phyloP scores from a whole-genome alignment of 2,888 invertebrate genomes.

The Latrodectus hesperus region DNA sequence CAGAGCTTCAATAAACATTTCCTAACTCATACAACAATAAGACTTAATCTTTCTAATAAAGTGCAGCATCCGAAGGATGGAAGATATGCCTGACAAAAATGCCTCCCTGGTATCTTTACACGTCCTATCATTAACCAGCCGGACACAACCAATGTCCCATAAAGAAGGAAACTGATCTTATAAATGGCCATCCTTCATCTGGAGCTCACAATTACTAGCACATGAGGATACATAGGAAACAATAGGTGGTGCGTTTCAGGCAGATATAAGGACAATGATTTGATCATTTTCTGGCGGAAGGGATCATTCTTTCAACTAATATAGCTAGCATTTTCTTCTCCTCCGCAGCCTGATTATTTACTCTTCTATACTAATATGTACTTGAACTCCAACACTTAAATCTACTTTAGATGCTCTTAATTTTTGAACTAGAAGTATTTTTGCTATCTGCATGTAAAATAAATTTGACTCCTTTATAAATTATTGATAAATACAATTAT shows the following conservation, averaged over 20 bases:
- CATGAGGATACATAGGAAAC: slow-evolving; percentile 18
- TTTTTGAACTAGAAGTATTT: no score
- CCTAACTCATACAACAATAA: neutral
- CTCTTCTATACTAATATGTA: no score
- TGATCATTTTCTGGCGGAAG: neutral
- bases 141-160: slow-evolving; percentile 19
- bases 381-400: no score
- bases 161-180: slow-evolving; percentile 34
- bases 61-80: neutral
- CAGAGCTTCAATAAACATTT: no score
- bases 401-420: no score
- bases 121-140: slow-evolving; percentile 14
- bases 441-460: no score
- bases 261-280: slow-evolving; percentile 1
- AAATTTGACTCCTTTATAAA: no score
- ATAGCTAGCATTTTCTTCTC: no score
- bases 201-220: slow-evolving; percentile 47
- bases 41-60: neutral
- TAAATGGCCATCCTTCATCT: slow-evolving; percentile 21
- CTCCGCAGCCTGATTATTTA: no score
- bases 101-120: slow-evolving; percentile 17
- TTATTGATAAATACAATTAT: no score
- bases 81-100: neutral
- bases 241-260: slow-evolving; percentile 7
- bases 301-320: no score